These are phyloP conservation scores for Eucera pruinosa DNA, from an alignment of 2,888 invertebrate genomes.

Conservation along the genomic window DNA sequence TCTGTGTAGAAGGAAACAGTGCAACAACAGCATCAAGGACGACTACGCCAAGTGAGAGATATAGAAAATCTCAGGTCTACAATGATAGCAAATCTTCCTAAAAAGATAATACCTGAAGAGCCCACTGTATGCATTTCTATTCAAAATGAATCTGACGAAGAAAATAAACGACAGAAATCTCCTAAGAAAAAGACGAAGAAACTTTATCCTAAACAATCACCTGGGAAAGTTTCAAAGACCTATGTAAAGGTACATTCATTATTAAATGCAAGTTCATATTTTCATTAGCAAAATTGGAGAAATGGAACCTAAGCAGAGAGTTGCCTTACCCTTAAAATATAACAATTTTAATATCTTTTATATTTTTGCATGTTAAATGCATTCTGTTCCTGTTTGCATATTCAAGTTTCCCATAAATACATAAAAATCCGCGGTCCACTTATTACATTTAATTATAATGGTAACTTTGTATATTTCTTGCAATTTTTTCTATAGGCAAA, in stretches of 20 bases:
- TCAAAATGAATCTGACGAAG: slow-evolving; percentile 37
- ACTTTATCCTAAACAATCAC: slow-evolving; percentile 62
- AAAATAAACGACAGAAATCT: slow-evolving; percentile 9
- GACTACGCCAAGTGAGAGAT: slow-evolving; percentile 81
- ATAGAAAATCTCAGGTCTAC: slow-evolving; percentile 84
- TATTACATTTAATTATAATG: no score
- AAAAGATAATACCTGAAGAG: slow-evolving; percentile 32
- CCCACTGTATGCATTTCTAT: slow-evolving; percentile 18
- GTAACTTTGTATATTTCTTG: neutral
- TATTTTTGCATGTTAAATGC: no score
- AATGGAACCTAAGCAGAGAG: no score
- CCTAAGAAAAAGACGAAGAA: slow-evolving; percentile 60
- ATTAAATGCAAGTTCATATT: no score
- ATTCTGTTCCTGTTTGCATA: no score
- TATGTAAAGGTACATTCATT: slow-evolving; percentile 55
- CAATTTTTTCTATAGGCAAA: slow-evolving; percentile 23
- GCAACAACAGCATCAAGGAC: slow-evolving; percentile 69
- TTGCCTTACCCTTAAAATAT: no score
- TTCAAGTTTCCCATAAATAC: no score
- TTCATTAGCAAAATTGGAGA: no score
- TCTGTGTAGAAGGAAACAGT: slow-evolving; percentile 68
- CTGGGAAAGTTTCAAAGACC: slow-evolving; percentile 64
- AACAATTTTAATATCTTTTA: no score
- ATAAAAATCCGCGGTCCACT: no score
- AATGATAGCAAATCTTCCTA: slow-evolving; percentile 80